phyloP scores from a whole-genome alignment of 1,140 invertebrate species.

The Musca domestica region DNA sequence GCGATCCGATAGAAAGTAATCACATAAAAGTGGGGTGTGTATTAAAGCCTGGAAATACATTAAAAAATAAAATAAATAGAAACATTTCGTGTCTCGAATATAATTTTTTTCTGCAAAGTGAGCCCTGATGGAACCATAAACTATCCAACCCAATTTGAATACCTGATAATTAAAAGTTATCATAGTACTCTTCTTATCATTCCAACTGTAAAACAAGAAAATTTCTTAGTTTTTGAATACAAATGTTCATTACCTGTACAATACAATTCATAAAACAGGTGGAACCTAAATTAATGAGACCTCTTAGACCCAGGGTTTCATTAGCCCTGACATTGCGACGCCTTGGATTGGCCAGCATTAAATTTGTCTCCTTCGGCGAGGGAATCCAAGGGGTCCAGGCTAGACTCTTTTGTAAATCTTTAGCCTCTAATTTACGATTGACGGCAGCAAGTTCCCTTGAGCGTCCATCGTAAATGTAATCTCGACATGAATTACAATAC shows the following conservation, averaged over 20 bases:
- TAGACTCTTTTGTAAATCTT: conserved; percentile 66
- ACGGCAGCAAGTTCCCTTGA: conserved; percentile 62
- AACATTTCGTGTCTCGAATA: too few species aligned
- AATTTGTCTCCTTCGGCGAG: conserved; percentile 68
- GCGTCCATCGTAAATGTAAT: conserved; percentile 86
- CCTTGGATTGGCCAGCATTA: conserved; percentile 71
- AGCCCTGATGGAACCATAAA: too few species aligned
- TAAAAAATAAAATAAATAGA: too few species aligned
- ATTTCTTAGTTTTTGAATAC: too few species aligned
- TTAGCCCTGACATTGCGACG: conserved; percentile 75
- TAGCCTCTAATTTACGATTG: conserved; percentile 60
- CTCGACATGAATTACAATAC: conserved; percentile 87
- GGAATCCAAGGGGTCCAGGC: conserved; percentile 79
- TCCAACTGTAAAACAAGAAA: too few species aligned
- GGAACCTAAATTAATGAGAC: conserved; percentile 94
- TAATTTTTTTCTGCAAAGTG: too few species aligned
- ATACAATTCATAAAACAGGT: conserved; percentile 99
- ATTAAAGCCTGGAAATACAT: conserved; percentile 81
- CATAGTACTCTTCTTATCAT: too few species aligned
- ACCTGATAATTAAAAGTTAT: too few species aligned
- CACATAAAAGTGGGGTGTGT: conserved; percentile 89
- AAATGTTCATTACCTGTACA: conserved; percentile 81
- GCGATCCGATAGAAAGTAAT: conserved; percentile 92
- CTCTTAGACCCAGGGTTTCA: conserved; percentile 84
- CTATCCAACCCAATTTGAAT: too few species aligned